Base-by-base conservation (phyloP, 2,113 vertebrate species). In the Alexandromys fortis region DNA sequence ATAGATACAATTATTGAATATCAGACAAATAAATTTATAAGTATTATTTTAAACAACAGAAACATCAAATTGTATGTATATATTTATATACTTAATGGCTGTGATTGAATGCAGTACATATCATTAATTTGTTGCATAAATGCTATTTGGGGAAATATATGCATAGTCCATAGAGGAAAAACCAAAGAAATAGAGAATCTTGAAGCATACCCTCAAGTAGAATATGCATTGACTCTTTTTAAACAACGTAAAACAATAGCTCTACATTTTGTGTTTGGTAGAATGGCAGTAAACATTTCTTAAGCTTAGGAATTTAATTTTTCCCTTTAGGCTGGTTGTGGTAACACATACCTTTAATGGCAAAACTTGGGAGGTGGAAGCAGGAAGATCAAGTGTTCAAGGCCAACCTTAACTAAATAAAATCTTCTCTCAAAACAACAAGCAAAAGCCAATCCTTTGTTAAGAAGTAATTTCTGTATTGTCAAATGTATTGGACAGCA, bases 71-170 rank as follows among this genome's bases (percentile, higher is more conserved):
- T 85, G 4, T 81, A 45, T 22, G 33, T 49, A 38, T 91, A n/a
- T 11, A 24, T 68, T 10, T 52, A 67, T 26, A 35, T 58, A 38
- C 90, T 42, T 11, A 33, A 55, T 38, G 45, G 24, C 42, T 87
- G 61, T 73, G 77, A n/a, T 76, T 82, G 73, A 79, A 52, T 92
- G 11, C 55, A 78, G 26, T 58, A 28, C 14, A 33, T 63, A 42
- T 35, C 68, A 91, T 82, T 78, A 77, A 92, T 96, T 92, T 67
- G 81, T 83, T 49, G 5, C 17, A 79, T 96, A 75, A 92, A 16
- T 86, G 58, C 11, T 94, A 35, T 70, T 68, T 52, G 30, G 38
- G n/a, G 7, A 89, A 73, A 73, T 38, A 86, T 77, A 75, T 89
- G 68, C 21, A 28, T 26, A 79, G 11, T 58, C 55, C 26, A 6